phyloP scores from a whole-genome alignment of 2,888 invertebrate species.

The Drosophila niveifrons region DNA sequence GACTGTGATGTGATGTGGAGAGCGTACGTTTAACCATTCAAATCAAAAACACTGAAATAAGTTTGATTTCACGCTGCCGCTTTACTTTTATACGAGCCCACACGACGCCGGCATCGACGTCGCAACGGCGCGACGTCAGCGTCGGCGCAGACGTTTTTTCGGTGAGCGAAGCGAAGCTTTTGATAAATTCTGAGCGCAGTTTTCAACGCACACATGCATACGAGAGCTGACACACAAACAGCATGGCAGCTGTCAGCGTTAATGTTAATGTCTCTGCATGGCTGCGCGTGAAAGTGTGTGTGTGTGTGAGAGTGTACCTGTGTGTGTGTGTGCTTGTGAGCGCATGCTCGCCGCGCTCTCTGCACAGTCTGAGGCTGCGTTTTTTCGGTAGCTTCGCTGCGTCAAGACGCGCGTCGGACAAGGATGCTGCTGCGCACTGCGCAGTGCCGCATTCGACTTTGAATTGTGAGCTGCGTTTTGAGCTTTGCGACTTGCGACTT shows the following conservation, averaged over 20 bases:
- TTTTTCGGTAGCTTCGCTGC: slow-evolving; percentile 16
- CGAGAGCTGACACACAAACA: slow-evolving; percentile 42
- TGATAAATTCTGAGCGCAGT: slow-evolving; percentile 73
- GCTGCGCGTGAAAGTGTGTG: background rate
- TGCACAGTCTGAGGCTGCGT: background rate
- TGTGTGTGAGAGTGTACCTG: background rate
- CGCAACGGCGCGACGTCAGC: slow-evolving; percentile 35
- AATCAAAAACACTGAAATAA: slow-evolving; percentile 85
- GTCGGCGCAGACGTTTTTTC: slow-evolving; percentile 42
- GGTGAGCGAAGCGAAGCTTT: slow-evolving; percentile 72
- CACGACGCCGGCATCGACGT: slow-evolving; percentile 33
- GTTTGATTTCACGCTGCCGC: slow-evolving; percentile 83
- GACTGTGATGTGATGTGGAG: slow-evolving; percentile 39
- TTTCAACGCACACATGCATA: slow-evolving; percentile 36
- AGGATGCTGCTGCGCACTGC: slow-evolving; percentile 53
- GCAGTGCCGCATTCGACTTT: slow-evolving; percentile 38
- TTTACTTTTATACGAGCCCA: slow-evolving; percentile 84
- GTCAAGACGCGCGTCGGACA: slow-evolving; percentile 43
- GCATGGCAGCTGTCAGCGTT: slow-evolving; percentile 55
- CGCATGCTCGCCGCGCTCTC: slow-evolving; percentile 40
- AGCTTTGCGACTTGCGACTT: slow-evolving; percentile 26
- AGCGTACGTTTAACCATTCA: slow-evolving; percentile 82
- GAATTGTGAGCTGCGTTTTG: slow-evolving; percentile 16
- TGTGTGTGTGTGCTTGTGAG: slow-evolving; percentile 8
- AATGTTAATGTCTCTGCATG: slow-evolving; percentile 9